These are phyloP conservation scores for Neogobius melanostomus DNA, from an alignment of 2,113 vertebrate species.

Conservation along the genomic window DNA sequence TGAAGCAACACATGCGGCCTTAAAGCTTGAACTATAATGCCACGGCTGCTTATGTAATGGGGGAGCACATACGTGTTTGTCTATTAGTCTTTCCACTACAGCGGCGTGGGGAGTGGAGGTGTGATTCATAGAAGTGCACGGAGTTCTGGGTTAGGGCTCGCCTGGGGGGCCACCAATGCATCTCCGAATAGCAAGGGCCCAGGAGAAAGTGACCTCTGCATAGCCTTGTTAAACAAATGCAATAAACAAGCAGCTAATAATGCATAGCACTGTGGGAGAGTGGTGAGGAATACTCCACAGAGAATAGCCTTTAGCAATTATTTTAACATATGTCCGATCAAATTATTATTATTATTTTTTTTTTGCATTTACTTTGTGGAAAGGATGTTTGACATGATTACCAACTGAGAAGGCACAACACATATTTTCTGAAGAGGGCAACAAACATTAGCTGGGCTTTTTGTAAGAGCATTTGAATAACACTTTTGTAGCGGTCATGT, in stretches of 20 bases:
- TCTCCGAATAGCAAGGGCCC: conserved; percentile 59
- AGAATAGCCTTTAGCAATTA: background rate
- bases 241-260: conserved; percentile 22
- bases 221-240: conserved; percentile 32
- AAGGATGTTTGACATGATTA: background rate
- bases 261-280: background rate
- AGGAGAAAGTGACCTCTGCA: conserved; percentile 42
- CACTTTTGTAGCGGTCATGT: too few species aligned
- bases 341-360: background rate
- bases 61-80: conserved; percentile 33
- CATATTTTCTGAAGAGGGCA: background rate
- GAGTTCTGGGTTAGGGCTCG: conserved; percentile 23
- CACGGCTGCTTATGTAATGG: conserved; percentile 13
- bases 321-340: background rate
- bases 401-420: background rate
- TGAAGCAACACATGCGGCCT: conserved; percentile 28
- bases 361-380: background rate
- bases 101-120: conserved; percentile 36
- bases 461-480: too few species aligned
- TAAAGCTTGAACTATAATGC: conserved; percentile 30
- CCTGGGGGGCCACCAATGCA: conserved; percentile 42
- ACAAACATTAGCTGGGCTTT: background rate
- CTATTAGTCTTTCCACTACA: conserved; percentile 48
- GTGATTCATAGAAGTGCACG: conserved; percentile 56
- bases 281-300: background rate